Evolutionary conservation across 2,113 vertebrate species (phyloP).

Genomic region (Heteronetta atricapilla): DNA sequence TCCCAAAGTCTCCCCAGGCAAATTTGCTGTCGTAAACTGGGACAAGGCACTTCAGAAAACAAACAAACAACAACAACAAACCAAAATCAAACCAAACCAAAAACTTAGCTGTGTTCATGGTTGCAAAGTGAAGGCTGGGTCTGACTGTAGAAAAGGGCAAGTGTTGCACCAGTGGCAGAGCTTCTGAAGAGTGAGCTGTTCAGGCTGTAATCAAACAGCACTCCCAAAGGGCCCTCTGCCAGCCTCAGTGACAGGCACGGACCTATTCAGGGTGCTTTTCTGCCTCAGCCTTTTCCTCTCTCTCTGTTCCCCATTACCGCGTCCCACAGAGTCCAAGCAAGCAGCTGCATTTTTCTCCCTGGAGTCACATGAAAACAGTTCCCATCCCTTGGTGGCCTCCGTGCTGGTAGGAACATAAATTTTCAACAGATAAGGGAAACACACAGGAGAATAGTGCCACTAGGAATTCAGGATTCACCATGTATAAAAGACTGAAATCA

Average conservation of each 20-base stretch:
- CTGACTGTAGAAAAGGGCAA: rapidly evolving
- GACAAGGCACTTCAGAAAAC: not conserved
- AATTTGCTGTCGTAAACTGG: not conserved
- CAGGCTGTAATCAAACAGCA: not conserved
- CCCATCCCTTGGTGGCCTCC: not conserved
- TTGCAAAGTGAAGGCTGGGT: not conserved
- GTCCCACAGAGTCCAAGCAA: not conserved
- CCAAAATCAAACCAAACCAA: too few relatives aligned
- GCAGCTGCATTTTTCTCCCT: not conserved
- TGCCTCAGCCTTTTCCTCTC: not conserved
- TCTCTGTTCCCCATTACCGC: not conserved
- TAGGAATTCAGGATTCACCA: not conserved
- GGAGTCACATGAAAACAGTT: not conserved
- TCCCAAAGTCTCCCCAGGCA: not conserved
- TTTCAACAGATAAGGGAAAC: not conserved
- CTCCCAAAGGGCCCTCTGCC: not conserved
- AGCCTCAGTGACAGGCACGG: not conserved
- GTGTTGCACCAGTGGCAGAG: not conserved
- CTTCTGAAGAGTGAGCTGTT: not conserved
- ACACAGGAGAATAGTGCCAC: not conserved
- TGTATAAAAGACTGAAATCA: not conserved
- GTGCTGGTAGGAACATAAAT: not conserved
- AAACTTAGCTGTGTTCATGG: not conserved
- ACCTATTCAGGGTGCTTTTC: not conserved
- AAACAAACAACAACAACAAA: too few relatives aligned